Evolutionary conservation across 2,797 vertebrate genomes (phyloP), one percentile per base, ranked within the genome.

Genomic region (Lepidocolaptes lacrymiger): DNA sequence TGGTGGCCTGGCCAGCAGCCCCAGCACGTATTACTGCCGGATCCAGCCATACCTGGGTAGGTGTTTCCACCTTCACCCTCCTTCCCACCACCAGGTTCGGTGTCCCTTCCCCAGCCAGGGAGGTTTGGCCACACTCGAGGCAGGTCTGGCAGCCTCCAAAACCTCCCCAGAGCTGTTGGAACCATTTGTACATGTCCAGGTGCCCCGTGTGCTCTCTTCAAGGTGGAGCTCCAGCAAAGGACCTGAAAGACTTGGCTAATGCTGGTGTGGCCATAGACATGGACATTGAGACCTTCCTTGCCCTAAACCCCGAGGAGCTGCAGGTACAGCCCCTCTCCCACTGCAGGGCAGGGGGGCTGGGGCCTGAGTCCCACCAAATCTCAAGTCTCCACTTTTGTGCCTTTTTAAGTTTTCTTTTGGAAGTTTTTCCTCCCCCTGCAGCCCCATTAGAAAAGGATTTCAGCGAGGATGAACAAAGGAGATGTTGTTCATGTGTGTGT

Each of bases 181-280:
- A 82, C 34, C 1, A 14, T 39, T 61, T 34, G 24, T n/a, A 41
- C 0, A 0, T 14, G 16, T 27, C 48, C 37, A 78, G 49, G 32
- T n/a, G 22, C 32, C 24, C 62, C 32, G 0, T 23, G 4, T 0
- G 1, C 63, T 88, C 69, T 92, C 73, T 92, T 86, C n/a, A 71
- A 98, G 98, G 97, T 12, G 98, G 98, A 15, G 98, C 97, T 75
- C 93, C 96, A 2, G 91, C 41, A 22, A 69, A 96, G 27, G 98
- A 98, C 34, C 95, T 98, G 76, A 94, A 78, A 41, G 44, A 39
- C 3, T 48, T 98, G 93, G 96, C 94, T 12, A 44, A 61, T 26
- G 36, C 89, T 4, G 81, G 93, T 0, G 9, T 88, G 61, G 74
- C 91, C 75, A 95, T 97, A 95, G 95, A 98, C 49, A 97, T 98